These are phyloP conservation scores for Cryptus armator DNA, from an alignment of 2,888 invertebrate species.

Conservation along the genomic window DNA sequence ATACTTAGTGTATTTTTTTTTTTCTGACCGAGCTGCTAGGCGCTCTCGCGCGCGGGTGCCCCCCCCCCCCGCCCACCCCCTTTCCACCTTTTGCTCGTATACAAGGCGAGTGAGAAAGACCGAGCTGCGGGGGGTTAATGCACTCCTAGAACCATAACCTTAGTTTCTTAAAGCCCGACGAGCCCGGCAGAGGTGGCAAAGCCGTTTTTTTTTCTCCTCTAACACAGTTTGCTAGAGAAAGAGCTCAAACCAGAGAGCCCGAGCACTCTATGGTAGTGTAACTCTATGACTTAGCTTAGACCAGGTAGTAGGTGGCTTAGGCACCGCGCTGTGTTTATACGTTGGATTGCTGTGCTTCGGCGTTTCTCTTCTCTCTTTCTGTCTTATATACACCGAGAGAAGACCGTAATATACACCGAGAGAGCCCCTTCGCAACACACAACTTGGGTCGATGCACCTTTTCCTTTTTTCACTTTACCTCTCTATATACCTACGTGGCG, in stretches of 20 bases:
- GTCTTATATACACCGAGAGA: neutral
- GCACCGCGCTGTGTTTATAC: constrained; percentile 24
- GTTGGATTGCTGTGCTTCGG: constrained; percentile 26
- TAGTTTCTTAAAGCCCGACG: constrained; percentile 72
- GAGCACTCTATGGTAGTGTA: constrained; percentile 29
- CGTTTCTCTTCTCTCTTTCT: constrained; percentile 49
- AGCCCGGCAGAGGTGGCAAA: constrained; percentile 33
- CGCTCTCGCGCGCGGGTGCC: constrained; percentile 11
- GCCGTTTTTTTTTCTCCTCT: constrained; percentile 30
- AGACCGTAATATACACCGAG: constrained; percentile 32
- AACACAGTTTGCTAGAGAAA: constrained; percentile 54
- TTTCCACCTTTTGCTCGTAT: constrained; percentile 19
- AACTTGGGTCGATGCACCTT: constrained; percentile 68
- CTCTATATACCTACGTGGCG: constrained; percentile 54
- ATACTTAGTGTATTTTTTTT: constrained; percentile 61
- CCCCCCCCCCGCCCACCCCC: constrained; percentile 62
- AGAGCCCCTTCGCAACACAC: constrained; percentile 54
- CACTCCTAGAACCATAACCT: constrained; percentile 84
- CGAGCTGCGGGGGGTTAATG: constrained; percentile 81
- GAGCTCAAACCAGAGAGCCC: constrained; percentile 47
- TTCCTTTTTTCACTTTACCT: constrained; percentile 34
- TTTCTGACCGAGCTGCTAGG: constrained; percentile 30
- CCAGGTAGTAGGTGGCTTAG: constrained; percentile 54
- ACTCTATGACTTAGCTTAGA: constrained; percentile 58
- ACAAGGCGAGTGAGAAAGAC: constrained; percentile 38